These are phyloP conservation scores for Pogonocichla stellata DNA, from an alignment of 2,113 vertebrate species.

Conservation along the genomic window DNA sequence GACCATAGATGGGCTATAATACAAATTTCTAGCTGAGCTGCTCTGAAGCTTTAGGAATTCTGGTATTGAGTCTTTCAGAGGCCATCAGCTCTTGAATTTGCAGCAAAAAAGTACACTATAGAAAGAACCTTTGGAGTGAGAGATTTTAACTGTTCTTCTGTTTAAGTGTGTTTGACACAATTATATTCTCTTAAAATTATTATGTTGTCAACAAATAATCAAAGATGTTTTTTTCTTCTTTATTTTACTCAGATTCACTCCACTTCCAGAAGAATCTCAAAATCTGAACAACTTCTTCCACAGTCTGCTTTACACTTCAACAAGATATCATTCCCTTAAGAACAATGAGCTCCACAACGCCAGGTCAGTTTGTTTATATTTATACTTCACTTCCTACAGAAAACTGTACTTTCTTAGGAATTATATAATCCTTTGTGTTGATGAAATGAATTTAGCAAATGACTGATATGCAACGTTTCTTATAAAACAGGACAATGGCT, in stretches of 20 bases:
- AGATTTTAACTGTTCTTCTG: background rate
- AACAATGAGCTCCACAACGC: conserved; percentile 77
- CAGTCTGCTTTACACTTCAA: background rate
- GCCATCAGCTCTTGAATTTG: background rate
- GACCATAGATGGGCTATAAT: background rate
- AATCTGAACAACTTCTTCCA: background rate
- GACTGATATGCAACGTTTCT: background rate
- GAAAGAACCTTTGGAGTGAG: background rate
- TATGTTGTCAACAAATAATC: background rate
- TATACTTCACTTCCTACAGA: background rate
- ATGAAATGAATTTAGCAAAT: background rate
- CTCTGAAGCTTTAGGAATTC: background rate
- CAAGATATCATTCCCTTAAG: background rate
- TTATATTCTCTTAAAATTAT: background rate
- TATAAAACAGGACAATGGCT: background rate
- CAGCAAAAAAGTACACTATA: background rate
- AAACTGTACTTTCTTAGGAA: background rate
- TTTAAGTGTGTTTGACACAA: background rate
- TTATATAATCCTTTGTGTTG: background rate
- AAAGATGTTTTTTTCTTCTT: background rate
- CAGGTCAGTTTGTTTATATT: conserved; percentile 69
- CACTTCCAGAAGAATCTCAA: background rate
- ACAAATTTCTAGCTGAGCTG: background rate
- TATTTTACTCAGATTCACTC: conserved; percentile 1
- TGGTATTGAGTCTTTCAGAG: background rate